Percentiles rank a stretch among this genome's conserved stretches.
Evolutionary conservation across 2,797 vertebrate genomes (phyloP).

Genomic region (Loriculus beryllinus): DNA sequence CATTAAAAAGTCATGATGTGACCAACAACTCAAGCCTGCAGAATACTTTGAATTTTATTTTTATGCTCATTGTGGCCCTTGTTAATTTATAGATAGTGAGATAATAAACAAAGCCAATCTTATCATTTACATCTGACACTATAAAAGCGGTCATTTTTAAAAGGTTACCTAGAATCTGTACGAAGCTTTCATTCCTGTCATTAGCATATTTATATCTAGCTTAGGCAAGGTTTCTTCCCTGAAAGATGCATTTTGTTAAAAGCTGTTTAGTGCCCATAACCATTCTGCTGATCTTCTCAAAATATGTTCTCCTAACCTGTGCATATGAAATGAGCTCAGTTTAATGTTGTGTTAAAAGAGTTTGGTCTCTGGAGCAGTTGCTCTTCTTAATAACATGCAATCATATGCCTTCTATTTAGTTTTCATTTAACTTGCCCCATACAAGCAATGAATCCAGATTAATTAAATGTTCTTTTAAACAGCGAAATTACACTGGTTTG

Average conservation of each 20-base stretch:
- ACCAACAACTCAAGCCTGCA: not conserved
- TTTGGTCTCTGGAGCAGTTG: slow-evolving; percentile 79
- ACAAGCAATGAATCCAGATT: slow-evolving; percentile 76
- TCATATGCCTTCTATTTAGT: slow-evolving; percentile 76
- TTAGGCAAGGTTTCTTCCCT: slow-evolving; percentile 55
- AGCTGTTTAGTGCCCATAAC: slow-evolving; percentile 78
- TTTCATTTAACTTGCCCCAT: slow-evolving; percentile 76
- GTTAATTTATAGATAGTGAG: not conserved
- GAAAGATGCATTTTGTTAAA: slow-evolving; percentile 75
- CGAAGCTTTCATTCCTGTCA: slow-evolving; percentile 44
- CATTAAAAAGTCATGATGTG: not conserved
- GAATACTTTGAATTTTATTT: not conserved
- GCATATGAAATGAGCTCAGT: slow-evolving; percentile 84
- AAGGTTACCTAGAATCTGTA: slow-evolving; percentile 51
- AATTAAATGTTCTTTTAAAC: slow-evolving; percentile 83
- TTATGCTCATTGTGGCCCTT: not conserved
- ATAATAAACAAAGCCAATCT: slow-evolving; percentile 28
- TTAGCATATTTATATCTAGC: slow-evolving; percentile 65
- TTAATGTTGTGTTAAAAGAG: slow-evolving; percentile 87
- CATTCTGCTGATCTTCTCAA: slow-evolving; percentile 83
- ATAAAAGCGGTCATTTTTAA: not conserved
- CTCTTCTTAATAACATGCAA: slow-evolving; percentile 84
- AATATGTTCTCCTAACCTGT: slow-evolving; percentile 84
- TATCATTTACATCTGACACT: not conserved
- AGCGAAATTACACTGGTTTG: slow-evolving; percentile 72